These are phyloP conservation scores for Discoglossus pictus DNA, from an alignment of 2,797 vertebrate genomes.

Conservation along the genomic window DNA sequence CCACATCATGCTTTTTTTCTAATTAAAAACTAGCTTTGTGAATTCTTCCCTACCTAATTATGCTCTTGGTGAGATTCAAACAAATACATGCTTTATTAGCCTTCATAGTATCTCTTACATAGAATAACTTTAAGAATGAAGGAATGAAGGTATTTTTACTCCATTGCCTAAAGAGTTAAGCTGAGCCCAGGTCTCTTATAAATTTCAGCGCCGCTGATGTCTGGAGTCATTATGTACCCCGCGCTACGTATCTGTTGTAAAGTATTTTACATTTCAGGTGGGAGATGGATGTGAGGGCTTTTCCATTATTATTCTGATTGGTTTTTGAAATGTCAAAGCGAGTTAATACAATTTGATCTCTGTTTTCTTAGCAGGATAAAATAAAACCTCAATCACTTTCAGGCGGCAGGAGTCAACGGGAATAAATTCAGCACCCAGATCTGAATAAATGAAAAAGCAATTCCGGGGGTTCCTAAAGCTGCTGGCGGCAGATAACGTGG, in stretches of 20 bases:
- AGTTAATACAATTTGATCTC: conserved; percentile 52
- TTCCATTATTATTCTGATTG: conserved; percentile 48
- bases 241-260: not conserved
- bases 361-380: conserved; percentile 49
- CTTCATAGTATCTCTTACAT: no score
- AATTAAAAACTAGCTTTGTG: no score
- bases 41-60: no score
- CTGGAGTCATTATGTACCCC: conserved; percentile 25
- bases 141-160: no score
- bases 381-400: conserved; percentile 47
- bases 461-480: conserved; percentile 21
- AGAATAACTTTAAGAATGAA: no score
- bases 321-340: conserved; percentile 44
- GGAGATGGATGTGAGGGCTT: conserved; percentile 36
- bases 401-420: conserved; percentile 41
- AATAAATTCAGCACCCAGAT: conserved; percentile 44
- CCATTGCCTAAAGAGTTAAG: no score
- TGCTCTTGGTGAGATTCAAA: no score
- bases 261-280: conserved; percentile 41
- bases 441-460: conserved; percentile 48
- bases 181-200: no score
- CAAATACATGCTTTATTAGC: no score
- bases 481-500: conserved; percentile 32
- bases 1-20: no score
- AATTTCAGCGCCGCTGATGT: not conserved